These are phyloP conservation scores for Glaucopsyche alexis DNA, from an alignment of 2,888 invertebrate genomes.

Conservation along the genomic window DNA sequence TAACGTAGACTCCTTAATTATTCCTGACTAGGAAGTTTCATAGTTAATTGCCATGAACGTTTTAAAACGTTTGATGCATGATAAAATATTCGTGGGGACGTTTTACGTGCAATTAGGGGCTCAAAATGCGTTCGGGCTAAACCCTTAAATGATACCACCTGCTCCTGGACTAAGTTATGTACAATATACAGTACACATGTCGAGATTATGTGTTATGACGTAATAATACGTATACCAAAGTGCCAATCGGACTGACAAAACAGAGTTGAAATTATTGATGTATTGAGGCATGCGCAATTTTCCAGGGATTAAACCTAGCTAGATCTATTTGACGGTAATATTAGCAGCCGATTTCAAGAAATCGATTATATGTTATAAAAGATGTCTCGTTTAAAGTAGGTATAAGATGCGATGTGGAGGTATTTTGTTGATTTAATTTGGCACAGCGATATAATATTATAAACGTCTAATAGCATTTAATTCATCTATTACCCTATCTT, in stretches of 20 bases:
- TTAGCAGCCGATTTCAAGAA: too few relatives aligned
- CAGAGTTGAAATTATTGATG: too few relatives aligned
- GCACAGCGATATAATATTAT: not conserved
- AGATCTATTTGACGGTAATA: too few relatives aligned
- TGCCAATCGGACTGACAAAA: too few relatives aligned
- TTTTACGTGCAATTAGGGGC: constrained; percentile 42
- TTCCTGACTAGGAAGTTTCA: constrained; percentile 29
- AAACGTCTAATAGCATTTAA: not conserved
- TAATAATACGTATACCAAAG: too few relatives aligned
- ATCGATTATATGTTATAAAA: too few relatives aligned
- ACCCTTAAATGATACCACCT: constrained; percentile 53
- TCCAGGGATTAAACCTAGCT: too few relatives aligned
- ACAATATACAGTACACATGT: not conserved
- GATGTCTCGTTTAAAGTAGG: too few relatives aligned
- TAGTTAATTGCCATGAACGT: constrained; percentile 37
- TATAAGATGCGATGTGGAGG: not conserved
- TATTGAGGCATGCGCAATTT: too few relatives aligned
- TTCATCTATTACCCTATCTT: not conserved
- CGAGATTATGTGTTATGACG: not conserved
- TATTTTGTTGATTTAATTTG: not conserved
- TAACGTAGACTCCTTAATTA: constrained; percentile 33
- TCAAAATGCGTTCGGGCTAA: constrained; percentile 40
- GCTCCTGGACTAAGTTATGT: constrained; percentile 44
- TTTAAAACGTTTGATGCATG: constrained; percentile 38
- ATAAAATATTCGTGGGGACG: constrained; percentile 34